Evolutionary conservation across 2,797 vertebrate species (phyloP), one percentile per base, ranked within the genome.

Genomic region (Hoplostethus mediterraneus): DNA sequence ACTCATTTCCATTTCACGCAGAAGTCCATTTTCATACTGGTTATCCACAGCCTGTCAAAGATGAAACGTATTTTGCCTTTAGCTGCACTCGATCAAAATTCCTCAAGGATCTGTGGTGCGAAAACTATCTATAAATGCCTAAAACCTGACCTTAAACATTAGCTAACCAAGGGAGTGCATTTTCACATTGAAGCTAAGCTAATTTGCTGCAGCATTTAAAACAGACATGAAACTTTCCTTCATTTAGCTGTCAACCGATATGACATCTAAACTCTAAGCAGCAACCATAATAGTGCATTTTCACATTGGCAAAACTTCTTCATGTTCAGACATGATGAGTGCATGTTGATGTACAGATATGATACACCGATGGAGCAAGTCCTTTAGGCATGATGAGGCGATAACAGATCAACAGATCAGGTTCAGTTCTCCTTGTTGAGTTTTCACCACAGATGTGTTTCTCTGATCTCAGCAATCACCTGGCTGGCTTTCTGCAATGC

Each of bases 381-480:
- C 68, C 68, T 56, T 65, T 6, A 44, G 69, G 70, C 66, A 17
- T 54, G 64, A 72, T 14, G 67, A 63, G 56, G 38, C 44, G 55
- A 73, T 1, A 53, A 16, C 45, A 0, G 80, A 68, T 70, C 7
- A 51, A 58, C 72, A 74, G 67, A 77, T 75, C 38, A 36, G 71
- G 73, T 72, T 69, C 44, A 10, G 65, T 47, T 75, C 48, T 60
- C 25, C 57, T 44, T 53, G 63, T 47, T 17, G 47, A 5, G 56
- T 82, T 78, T 90, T 98, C 95, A 99, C 98, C 98, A 99, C 87
- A 99, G 93, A 88, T 99, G 97, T 0, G 97, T 99, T 92, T 99
- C 98, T 77, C 98, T 95, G 79, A 99, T 99, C 92, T 99, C 97
- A 17, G 97, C 97, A 44, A 99, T 98, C 84, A 99, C 97, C 86